These are phyloP conservation scores for Triplophysa rosa DNA, from an alignment of 2,113 vertebrate species.

Conservation along the genomic window DNA sequence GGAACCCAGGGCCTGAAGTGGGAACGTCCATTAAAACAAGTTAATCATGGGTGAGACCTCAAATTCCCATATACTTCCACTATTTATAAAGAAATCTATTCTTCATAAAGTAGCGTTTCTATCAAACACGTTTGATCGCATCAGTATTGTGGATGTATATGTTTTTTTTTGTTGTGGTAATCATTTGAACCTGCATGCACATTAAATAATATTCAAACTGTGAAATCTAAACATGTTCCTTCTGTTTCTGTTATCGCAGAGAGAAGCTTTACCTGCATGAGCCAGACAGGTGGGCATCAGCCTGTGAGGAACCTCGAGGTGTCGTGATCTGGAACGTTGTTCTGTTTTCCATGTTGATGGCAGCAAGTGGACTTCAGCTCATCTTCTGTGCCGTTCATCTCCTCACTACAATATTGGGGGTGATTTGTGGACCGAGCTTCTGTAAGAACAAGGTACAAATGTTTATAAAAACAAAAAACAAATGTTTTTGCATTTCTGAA, in stretches of 20 bases:
- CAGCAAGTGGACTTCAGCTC: conserved; percentile 61
- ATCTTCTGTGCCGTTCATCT: conserved; percentile 66
- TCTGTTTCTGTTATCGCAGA: conserved; percentile 7
- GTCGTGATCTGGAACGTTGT: conserved; percentile 73
- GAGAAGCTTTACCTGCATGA: conserved; percentile 65
- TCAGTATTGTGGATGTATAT: neutral
- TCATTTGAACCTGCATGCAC: neutral
- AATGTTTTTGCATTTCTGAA: neutral
- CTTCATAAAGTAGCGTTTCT: too few relatives aligned
- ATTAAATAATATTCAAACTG: neutral
- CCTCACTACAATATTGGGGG: conserved; percentile 64
- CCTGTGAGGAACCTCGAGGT: conserved; percentile 64
- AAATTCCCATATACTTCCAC: neutral
- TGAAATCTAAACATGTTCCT: neutral
- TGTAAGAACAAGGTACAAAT: conserved; percentile 65
- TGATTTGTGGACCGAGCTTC: conserved; percentile 64
- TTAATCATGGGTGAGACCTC: conserved; percentile 28
- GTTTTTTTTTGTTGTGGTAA: neutral
- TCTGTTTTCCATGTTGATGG: conserved; percentile 69
- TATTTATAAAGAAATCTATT: neutral
- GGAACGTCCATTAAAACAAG: conserved; percentile 62
- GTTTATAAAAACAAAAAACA: neutral
- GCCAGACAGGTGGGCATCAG: conserved; percentile 59
- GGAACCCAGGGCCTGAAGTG: conserved; percentile 58
- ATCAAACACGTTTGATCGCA: neutral